phyloP scores from a whole-genome alignment of 2,888 invertebrate genomes.

The Phyto melanocephala region DNA sequence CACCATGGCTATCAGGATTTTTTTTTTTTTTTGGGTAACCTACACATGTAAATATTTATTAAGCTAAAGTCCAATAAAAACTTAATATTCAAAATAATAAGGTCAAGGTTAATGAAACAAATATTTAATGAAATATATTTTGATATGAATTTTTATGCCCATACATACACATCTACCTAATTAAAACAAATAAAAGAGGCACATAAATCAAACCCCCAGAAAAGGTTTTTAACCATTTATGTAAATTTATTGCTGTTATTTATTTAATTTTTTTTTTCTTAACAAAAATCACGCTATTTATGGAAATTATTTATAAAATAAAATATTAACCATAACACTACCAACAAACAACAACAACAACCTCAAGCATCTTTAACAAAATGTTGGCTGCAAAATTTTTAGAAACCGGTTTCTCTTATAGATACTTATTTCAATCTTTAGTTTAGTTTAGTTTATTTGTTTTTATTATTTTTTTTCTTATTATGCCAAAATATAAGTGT shows the following conservation, averaged over 20 bases:
- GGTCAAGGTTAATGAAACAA: constrained; percentile 29
- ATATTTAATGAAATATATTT: too few species aligned
- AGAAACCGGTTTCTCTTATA: constrained; percentile 4
- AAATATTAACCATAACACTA: neutral
- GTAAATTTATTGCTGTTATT: neutral
- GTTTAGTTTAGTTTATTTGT: neutral
- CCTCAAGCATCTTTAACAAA: neutral
- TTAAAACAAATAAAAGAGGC: neutral
- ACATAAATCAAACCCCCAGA: neutral
- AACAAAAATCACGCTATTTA: neutral
- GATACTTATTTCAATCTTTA: neutral
- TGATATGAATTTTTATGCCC: too few species aligned
- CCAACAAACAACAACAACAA: neutral
- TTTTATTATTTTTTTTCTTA: neutral
- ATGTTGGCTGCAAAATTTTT: neutral
- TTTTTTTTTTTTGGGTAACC: neutral
- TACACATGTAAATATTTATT: neutral
- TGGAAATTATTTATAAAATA: neutral
- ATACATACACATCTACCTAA: too few species aligned
- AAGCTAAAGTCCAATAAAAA: neutral
- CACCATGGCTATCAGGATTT: neutral
- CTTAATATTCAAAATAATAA: neutral
- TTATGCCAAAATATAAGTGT: neutral
- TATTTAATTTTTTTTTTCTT: neutral
- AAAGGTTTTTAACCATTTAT: neutral